These are phyloP conservation scores for Chelidonichthys spinosus DNA, from an alignment of 2,797 vertebrate genomes.

Conservation along the genomic window DNA sequence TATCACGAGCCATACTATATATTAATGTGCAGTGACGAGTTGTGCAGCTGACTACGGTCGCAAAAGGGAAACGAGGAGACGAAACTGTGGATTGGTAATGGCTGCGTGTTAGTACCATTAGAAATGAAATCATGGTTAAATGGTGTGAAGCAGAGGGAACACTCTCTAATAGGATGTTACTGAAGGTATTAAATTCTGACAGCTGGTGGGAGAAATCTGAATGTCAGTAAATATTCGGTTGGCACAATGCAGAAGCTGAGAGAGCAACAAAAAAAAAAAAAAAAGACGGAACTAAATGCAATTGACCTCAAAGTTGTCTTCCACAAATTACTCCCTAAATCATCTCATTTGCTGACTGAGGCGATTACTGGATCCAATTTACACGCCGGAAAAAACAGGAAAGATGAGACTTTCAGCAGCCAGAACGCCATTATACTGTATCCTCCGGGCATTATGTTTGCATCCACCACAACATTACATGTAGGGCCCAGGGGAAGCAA, in stretches of 20 bases:
- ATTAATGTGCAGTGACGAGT: neutral
- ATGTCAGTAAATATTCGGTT: constrained; percentile 52
- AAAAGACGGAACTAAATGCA: constrained; percentile 52
- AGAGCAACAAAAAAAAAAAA: constrained; percentile 3
- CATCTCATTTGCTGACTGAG: constrained; percentile 69
- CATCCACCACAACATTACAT: constrained; percentile 33
- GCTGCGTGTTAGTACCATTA: constrained; percentile 22
- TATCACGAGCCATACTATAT: neutral
- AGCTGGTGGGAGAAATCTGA: constrained; percentile 57
- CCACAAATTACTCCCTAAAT: constrained; percentile 71
- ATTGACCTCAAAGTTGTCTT: constrained; percentile 72
- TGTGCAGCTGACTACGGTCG: constrained; percentile 16
- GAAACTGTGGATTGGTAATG: constrained; percentile 3
- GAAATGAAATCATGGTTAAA: constrained; percentile 41
- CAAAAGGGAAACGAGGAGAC: neutral
- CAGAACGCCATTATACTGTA: constrained; percentile 44
- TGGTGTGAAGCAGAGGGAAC: constrained; percentile 27
- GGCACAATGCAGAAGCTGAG: constrained; percentile 34
- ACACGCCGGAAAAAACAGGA: constrained; percentile 53
- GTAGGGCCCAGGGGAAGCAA: constrained; percentile 16
- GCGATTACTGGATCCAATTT: constrained; percentile 74
- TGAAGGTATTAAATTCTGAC: constrained; percentile 50
- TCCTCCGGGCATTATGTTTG: constrained; percentile 57
- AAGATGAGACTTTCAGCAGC: constrained; percentile 53
- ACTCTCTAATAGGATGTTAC: constrained; percentile 27